phyloP scores from a whole-genome alignment of 2,113 vertebrate species.

The Epinephelus moara region DNA sequence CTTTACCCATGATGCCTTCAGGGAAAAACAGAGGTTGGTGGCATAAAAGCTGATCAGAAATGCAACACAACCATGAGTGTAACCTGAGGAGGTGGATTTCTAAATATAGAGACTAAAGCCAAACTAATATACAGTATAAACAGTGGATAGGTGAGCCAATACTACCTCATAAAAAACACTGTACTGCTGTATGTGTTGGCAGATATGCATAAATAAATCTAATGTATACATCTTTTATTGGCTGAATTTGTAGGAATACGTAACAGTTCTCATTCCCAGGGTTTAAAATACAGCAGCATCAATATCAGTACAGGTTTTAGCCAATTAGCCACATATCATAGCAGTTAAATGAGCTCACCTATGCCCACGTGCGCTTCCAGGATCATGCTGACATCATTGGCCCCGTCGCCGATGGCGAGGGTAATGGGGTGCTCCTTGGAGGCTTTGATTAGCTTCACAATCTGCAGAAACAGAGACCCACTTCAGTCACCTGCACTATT shows the following conservation, averaged over 20 bases:
- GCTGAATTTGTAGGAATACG: neutral
- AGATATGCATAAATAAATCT: neutral
- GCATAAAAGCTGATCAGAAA: neutral
- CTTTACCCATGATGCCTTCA: constrained; percentile 95
- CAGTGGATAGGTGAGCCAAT: neutral
- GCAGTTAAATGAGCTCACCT: constrained; percentile 83
- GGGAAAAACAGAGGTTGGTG: neutral
- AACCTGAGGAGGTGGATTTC: neutral
- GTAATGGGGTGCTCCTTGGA: constrained; percentile 98
- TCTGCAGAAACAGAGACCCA: constrained; percentile 80
- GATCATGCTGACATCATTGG: constrained; percentile 99
- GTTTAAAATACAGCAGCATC: neutral
- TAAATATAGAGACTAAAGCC: neutral
- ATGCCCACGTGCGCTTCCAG: constrained; percentile 98
- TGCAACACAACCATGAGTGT: neutral
- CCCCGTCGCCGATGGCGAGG: constrained; percentile 94
- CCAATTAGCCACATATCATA: neutral
- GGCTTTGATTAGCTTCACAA: constrained; percentile 96
- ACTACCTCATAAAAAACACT: neutral
- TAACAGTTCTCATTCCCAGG: too few species aligned
- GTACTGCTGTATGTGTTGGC: neutral
- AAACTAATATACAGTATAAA: neutral
- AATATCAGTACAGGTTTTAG: neutral
- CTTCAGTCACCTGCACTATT: neutral
- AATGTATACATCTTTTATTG: neutral